These are phyloP conservation scores for Chrysaora quinquecirrha DNA, from an alignment of 30 jellyfish, hydroid and myxozoan genomes.

Conservation along the genomic window DNA sequence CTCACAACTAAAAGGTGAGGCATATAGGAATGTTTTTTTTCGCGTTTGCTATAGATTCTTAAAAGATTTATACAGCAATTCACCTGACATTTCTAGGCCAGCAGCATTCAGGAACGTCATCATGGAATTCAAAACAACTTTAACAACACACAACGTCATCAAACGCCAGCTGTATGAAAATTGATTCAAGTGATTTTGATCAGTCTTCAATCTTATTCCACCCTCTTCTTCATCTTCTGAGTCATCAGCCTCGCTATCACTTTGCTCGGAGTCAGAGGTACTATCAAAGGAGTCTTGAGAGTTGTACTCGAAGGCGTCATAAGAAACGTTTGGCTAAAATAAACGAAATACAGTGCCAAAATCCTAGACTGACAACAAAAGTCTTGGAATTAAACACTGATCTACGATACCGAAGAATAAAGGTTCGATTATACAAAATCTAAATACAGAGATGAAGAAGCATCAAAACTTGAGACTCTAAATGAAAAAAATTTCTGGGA, in stretches of 20 bases:
- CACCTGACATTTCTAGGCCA: constrained; percentile 96
- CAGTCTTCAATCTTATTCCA: constrained; percentile 2
- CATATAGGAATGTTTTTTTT: no score
- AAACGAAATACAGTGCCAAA: not conserved
- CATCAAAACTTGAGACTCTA: no score
- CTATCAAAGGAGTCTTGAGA: constrained; percentile 74
- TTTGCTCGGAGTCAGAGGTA: constrained; percentile 52
- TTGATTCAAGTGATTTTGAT: constrained; percentile 66
- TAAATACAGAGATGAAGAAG: no score
- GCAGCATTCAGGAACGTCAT: constrained; percentile 75
- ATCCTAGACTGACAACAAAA: not conserved
- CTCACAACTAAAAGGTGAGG: no score
- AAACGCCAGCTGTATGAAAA: constrained; percentile 94
- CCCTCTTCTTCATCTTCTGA: constrained; percentile 74
- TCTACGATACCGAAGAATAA: not conserved
- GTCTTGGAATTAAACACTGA: not conserved
- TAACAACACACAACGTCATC: constrained; percentile 81
- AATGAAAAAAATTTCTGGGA: no score
- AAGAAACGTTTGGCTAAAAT: constrained; percentile 48
- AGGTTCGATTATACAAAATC: no score
- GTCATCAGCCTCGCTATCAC: constrained; percentile 67
- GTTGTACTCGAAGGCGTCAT: constrained; percentile 61
- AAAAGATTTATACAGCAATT: no score
- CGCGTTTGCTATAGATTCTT: no score
- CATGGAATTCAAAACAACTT: constrained; percentile 65